phyloP scores from a whole-genome alignment of 2,888 invertebrate species.

The Diarsia rubi region DNA sequence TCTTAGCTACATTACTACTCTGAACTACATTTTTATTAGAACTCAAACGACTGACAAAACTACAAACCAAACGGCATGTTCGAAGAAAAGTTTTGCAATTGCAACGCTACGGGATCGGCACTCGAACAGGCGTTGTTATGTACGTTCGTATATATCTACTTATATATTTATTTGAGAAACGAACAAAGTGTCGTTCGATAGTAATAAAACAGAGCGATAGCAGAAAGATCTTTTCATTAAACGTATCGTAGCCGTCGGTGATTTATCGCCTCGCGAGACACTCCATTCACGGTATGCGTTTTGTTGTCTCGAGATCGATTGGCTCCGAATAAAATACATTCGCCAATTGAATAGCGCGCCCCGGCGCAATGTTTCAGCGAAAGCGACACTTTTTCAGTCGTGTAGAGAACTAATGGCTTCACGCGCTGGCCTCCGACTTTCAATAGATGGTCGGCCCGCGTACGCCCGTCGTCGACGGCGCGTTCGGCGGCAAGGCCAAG shows the following conservation, averaged over 20 bases:
- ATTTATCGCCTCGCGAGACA: conserved; percentile 89
- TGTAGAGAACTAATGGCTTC: conserved; percentile 86
- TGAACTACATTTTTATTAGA: conserved; percentile 71
- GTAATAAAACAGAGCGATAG: conserved; percentile 82
- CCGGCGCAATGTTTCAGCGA: conserved; percentile 86
- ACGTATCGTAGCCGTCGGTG: conserved; percentile 85
- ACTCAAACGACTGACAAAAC: conserved; percentile 66
- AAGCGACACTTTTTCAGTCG: conserved; percentile 88
- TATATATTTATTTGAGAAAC: conserved; percentile 66
- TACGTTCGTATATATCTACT: conserved; percentile 46
- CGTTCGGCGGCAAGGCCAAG: conserved; percentile 15
- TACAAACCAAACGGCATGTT: conserved; percentile 71
- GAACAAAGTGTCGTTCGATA: conserved; percentile 74
- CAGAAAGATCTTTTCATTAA: conserved; percentile 88
- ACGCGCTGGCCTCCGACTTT: conserved; percentile 86
- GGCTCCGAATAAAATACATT: conserved; percentile 89
- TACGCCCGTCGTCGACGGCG: conserved; percentile 63
- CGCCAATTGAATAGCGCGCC: conserved; percentile 87
- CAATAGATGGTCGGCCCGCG: conserved; percentile 83
- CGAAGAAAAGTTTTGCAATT: conserved; percentile 66
- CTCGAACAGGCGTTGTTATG: conserved; percentile 65
- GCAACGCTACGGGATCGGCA: conserved; percentile 67
- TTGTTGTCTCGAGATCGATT: conserved; percentile 89
- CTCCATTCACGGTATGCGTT: conserved; percentile 86
- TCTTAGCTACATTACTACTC: conserved; percentile 25